These are phyloP conservation scores for Sminthurides aquaticus DNA, from an alignment of 2,888 invertebrate genomes.

Conservation along the genomic window DNA sequence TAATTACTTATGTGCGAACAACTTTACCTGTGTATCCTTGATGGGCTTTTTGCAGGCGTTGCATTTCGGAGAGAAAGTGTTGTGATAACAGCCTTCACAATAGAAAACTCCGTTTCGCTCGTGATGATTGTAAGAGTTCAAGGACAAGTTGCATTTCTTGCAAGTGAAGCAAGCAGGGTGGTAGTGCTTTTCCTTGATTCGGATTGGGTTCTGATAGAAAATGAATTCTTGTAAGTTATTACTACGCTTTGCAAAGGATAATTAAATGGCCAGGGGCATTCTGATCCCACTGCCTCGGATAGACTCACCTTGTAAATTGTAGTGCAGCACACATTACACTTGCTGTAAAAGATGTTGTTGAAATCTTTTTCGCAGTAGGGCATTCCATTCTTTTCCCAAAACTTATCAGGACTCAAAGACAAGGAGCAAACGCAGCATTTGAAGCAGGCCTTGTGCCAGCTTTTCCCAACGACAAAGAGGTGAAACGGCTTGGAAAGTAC, in stretches of 20 bases:
- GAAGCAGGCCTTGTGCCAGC: conserved; percentile 22
- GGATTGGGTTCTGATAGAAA: conserved; percentile 16
- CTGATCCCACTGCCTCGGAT: too few relatives aligned
- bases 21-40: conserved; percentile 13
- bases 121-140: conserved; percentile 8
- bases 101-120: conserved; percentile 19
- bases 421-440: conserved; percentile 12
- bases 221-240: background rate
- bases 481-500: conserved; percentile 16
- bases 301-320: conserved; percentile 18
- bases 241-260: background rate
- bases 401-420: conserved; percentile 17
- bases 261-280: conserved; percentile 2
- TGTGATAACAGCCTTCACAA: conserved; percentile 18
- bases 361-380: conserved; percentile 20
- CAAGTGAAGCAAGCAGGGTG: conserved; percentile 19
- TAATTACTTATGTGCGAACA: background rate
- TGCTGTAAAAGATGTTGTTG: conserved; percentile 19
- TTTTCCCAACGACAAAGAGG: conserved; percentile 18
- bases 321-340: conserved; percentile 18
- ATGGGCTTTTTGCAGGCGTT: conserved; percentile 22
- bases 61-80: conserved; percentile 17
- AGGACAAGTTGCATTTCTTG: conserved; percentile 13
- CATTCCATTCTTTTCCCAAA: conserved; percentile 17
- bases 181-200: conserved; percentile 9